These are phyloP conservation scores for Gadopsis marmoratus DNA, from an alignment of 2,797 vertebrate species.

Conservation along the genomic window DNA sequence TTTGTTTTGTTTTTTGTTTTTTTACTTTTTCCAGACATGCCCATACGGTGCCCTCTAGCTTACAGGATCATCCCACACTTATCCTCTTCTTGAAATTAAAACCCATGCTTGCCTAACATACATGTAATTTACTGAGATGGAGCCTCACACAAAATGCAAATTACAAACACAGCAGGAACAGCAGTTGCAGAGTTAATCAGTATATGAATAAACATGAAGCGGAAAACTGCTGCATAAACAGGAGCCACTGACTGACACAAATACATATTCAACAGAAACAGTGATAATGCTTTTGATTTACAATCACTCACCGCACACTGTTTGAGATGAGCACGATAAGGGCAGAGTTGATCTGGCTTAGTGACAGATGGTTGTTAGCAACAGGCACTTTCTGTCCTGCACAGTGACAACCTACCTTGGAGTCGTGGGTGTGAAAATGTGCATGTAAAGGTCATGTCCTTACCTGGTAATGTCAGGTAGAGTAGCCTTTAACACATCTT, in stretches of 20 bases:
- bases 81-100: conserved; percentile 45
- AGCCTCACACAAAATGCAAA: conserved; percentile 61
- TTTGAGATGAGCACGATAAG: conserved; percentile 16
- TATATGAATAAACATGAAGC: conserved; percentile 70
- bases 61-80: conserved; percentile 36
- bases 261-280: conserved; percentile 70
- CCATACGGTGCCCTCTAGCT: conserved; percentile 40
- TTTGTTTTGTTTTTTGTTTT: conserved; percentile 1
- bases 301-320: conserved; percentile 37
- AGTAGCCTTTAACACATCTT: conserved; percentile 30
- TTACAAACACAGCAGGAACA: conserved; percentile 59
- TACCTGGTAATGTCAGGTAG: conserved; percentile 15
- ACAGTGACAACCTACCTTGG: conserved; percentile 30
- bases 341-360: conserved; percentile 25
- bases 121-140: conserved; percentile 50
- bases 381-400: conserved; percentile 28
- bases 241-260: conserved; percentile 42
- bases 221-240: conserved; percentile 62
- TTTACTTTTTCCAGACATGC: conserved; percentile 49
- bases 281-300: conserved; percentile 57
- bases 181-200: conserved; percentile 62
- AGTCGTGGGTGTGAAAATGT: neutral
- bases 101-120: conserved; percentile 38
- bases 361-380: conserved; percentile 55
- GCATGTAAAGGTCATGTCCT: conserved; percentile 42